Evolutionary conservation across 2,888 invertebrate species (phyloP), one percentile per base, ranked within the genome.

Genomic region (Oscheius sp.): DNA sequence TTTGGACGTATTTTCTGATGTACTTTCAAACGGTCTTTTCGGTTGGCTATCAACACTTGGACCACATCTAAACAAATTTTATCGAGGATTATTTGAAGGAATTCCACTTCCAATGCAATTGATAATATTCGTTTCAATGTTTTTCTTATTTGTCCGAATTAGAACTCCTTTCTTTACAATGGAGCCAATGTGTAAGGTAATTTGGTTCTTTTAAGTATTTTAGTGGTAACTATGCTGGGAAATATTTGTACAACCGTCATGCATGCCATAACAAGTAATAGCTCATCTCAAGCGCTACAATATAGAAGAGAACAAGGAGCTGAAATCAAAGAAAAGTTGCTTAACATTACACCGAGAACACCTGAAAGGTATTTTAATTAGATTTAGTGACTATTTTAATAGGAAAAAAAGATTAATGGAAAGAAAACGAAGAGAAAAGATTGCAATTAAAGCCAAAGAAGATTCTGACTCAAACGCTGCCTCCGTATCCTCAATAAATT

Each of bases 21-120:
- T 69, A 6, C 27, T 69, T 20, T 63, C 69, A 15, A 63, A 69
- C 25, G 55, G 64, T 20, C 33, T 69, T 12, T 69, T 64, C 27
- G 64, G 69, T 29, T 69, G 52, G 52, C 52, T 65, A 2, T 65
- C 65, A 25, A 20, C 52, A n/a, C 45, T 65, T 3, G 67, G 57
- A 4, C 45, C 57, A 12, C 67, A 67, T 58, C 27, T 67, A 17
- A 67, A 67, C 58, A 57, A 67, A 45, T 67, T 67, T 45, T 67
- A 48, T 39, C 57, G 57, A 6, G 50, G 42, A 27, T 23, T 67
- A 10, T 67, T 23, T 33, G 50, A 67, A 31, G 67, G 50, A 12
- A 48, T 67, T 10, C 67, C 67, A 2, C 20, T 67, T 8, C 58
- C 17, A 12, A 31, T 45, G 37, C 39, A 42, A 12, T 20, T 65